Conservation (phyloP, 2,797 vertebrate species). For the Peromyscus eremicus region DNA sequence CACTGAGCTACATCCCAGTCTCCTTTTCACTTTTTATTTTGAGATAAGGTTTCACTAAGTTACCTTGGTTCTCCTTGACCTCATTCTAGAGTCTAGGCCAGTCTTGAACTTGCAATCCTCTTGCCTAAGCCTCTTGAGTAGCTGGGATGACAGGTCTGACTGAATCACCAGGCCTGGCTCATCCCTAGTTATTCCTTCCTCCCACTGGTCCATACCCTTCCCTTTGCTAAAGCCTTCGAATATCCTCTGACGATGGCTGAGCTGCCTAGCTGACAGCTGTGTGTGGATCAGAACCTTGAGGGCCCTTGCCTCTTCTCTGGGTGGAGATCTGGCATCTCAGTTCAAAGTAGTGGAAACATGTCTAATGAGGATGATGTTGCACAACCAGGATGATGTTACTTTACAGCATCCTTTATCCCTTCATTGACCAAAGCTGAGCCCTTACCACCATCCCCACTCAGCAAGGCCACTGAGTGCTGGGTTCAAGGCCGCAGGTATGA, state of each 20-base stretch:
- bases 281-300: not conserved
- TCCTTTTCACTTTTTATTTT: not conserved
- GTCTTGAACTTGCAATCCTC: not conserved
- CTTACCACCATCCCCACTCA: not conserved
- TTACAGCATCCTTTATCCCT: not conserved
- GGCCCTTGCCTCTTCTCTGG: not conserved
- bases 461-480: too few relatives aligned
- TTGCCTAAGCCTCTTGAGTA: not conserved
- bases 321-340: not conserved
- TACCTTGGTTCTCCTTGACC: not conserved
- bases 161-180: not conserved
- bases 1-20: not conserved
- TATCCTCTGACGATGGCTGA: not conserved
- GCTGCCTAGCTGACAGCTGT: not conserved
- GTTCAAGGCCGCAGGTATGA: not conserved
- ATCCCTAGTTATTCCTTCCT: not conserved
- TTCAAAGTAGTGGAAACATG: not conserved
- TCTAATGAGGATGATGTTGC: accelerated
- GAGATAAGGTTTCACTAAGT: not conserved
- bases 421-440: not conserved
- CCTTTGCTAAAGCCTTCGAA: not conserved
- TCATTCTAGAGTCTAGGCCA: not conserved
- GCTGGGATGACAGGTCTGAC: not conserved
- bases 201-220: not conserved
- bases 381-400: not conserved